Evolutionary conservation across 2,888 invertebrate genomes (phyloP), one percentile per base, ranked within the genome.

Genomic region (Cetonia aurata): DNA sequence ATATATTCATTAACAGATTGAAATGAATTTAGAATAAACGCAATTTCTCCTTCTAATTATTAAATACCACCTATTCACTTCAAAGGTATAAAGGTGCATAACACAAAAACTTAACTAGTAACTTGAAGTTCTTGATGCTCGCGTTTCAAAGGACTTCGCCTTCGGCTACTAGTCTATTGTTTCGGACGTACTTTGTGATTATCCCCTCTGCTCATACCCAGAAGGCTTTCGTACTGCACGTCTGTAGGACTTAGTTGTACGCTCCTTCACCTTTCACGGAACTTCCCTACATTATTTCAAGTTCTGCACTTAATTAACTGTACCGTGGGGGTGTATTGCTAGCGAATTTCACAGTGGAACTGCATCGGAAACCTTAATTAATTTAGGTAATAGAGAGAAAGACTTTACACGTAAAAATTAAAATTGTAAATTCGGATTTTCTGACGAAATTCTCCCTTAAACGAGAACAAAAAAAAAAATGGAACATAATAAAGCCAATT

Each of bases 131-230:
- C 37, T 10, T 37, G 37, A 10, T 37, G 50, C 33, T 48, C 62
- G 15, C 48, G 48, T 62, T 65, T 65, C 62, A 65, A 65, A 65
- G 62, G 62, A 65, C 17, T 33, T 46, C 17, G 62, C 62, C 50
- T 41, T 13, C 17, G 41, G 62, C 50, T 6, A 65, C 17, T 65
- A 50, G 50, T 52, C 62, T 37, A 65, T 65, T 65, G 62, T 65
- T 65, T 52, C 62, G 62, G 50, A 52, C 50, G 50, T 41, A 37
- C 62, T 65, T 50, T 65, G 62, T 65, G 62, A 65, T 65, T 65
- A 65, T 50, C 50, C 37, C 33, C 62, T 31, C 25, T 59, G 42
- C 25, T 10, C 53, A 31, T 31, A 8, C 12, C 37, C 53, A 53
- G 25, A 25, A 25, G 12, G 48, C 48, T 48, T 17, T 10, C 8